Evolutionary conservation across 1,140 invertebrate genomes (phyloP), one percentile per base, ranked within the genome.

Genomic region (Galleria mellonella): DNA sequence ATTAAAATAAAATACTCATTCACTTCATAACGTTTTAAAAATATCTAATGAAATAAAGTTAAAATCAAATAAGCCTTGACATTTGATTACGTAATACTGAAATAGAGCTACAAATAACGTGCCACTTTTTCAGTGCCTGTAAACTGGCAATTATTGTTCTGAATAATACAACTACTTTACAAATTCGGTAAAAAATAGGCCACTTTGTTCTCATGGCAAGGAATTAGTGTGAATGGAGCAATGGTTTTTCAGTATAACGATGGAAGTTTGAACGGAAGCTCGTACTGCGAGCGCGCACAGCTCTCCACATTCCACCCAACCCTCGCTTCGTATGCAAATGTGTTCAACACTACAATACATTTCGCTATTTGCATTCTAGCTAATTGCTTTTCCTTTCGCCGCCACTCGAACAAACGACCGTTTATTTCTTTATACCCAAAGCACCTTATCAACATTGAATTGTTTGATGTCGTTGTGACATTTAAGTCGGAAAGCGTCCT

Each of bases 301-400:
- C 52, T 61, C 57, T 60, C n/a, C n/a, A 68, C 69, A 65, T 58
- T 68, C 64, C 60, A 55, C 48, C 62, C 54, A 60, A 38, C 35
- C 50, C 31, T 41, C 70, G 65, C 60, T 75, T 67, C 61, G 59
- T 64, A 81, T 81, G 76, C 68, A 68, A 81, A 81, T 77, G 61
- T 61, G 47, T 47, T 63, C 55, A 69, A 59, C 56, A 73, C 70
- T 62, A 70, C 73, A 70, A 74, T 74, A 74, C 66, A 70, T 81
- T 75, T 72, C 49, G 60, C 62, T 71, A 72, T 73, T 73, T 71
- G 60, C 62, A 65, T 69, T 75, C 54, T 9, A 63, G 62, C 68
- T 81, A 81, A 81, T 81, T 77, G 73, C 70, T 72, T 75, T 74
- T 73, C 65, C 69, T 75, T 72, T 75, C 57, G 51, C 61, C 62